These are phyloP conservation scores for Botia almorhae DNA, from an alignment of 2,797 vertebrate genomes.

Conservation along the genomic window DNA sequence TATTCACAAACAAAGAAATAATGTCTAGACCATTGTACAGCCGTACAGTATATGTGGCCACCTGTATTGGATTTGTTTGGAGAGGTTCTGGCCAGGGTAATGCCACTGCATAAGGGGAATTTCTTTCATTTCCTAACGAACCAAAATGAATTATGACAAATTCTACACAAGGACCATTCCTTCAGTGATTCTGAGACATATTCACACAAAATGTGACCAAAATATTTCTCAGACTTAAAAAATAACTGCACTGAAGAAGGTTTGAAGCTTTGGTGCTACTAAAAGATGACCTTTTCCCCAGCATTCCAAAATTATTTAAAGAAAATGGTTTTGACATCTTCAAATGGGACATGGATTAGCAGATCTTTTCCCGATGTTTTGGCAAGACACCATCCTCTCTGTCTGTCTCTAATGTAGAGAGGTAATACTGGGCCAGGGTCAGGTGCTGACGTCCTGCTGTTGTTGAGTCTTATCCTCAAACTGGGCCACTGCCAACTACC, in stretches of 20 bases:
- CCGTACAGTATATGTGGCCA: constrained; percentile 31
- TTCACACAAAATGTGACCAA: constrained; percentile 7
- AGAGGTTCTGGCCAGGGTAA: constrained; percentile 17
- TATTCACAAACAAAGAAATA: too few relatives aligned
- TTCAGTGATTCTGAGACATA: not conserved
- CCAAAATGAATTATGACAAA: constrained; percentile 10
- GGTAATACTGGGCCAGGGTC: constrained; percentile 78
- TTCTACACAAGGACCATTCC: not conserved
- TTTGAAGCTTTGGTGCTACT: constrained; percentile 57
- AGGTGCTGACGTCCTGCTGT: constrained; percentile 80
- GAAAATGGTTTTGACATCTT: constrained; percentile 47
- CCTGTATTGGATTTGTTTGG: constrained; percentile 38
- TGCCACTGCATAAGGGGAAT: not conserved
- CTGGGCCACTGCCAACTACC: constrained; percentile 78
- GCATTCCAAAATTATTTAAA: constrained; percentile 61
- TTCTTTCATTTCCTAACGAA: constrained; percentile 29
- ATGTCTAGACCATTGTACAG: too few relatives aligned
- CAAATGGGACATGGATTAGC: constrained; percentile 70
- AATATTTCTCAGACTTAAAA: constrained; percentile 58
- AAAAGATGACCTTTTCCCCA: constrained; percentile 41
- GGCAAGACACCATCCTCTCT: constrained; percentile 54
- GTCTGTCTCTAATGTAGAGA: constrained; percentile 61
- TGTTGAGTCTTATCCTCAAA: constrained; percentile 81
- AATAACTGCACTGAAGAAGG: constrained; percentile 54
- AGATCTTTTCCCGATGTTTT: constrained; percentile 61